Evolutionary conservation across 2,113 vertebrate species (phyloP), one percentile per base, ranked within the genome.

Genomic region (Erpornis zantholeuca): DNA sequence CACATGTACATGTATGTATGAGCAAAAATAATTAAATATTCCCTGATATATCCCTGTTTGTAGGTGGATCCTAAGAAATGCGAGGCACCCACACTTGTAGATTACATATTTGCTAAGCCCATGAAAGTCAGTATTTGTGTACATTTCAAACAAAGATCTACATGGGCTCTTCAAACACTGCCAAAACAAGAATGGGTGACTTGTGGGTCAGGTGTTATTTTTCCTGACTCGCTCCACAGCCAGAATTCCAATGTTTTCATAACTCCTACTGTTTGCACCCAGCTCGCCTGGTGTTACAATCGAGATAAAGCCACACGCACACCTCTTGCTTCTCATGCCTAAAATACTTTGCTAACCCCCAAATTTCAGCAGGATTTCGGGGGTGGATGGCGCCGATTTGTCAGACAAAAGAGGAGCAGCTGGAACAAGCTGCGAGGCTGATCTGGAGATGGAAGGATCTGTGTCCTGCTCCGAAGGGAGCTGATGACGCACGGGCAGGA

Each of bases 181-280:
- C 33, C 36, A 35, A 33, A 90, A 91, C 71, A 82, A 35, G 68
- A 91, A 10, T 3, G 3, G 54, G 64, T 89, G 81, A 66, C 72
- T 86, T 27, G 68, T 40, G 85, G 96, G 92, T 86, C 95, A 90
- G 56, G 50, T 93, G 40, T 81, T 81, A 36, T 85, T 78, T 88
- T 94, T 38, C 71, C 78, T 82, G 9, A 4, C 20, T 6, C 3
- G 0, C 15, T 31, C 78, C 47, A 40, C 81, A 70, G 61, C 36
- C 47, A 25, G 1, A 5, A 36, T 70, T 73, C n/a, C 57, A 33
- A 28, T 94, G 72, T 93, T 95, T 93, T 86, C 88, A 12, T 71
- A 88, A 66, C 90, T 94, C 92, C 72, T 68, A 29, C 88, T 86
- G 87, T 72, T 93, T 88, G 68, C 56, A 29, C 36, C 66, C 82